phyloP scores from a whole-genome alignment of 2,888 invertebrate genomes.

The Volucella bombylans region DNA sequence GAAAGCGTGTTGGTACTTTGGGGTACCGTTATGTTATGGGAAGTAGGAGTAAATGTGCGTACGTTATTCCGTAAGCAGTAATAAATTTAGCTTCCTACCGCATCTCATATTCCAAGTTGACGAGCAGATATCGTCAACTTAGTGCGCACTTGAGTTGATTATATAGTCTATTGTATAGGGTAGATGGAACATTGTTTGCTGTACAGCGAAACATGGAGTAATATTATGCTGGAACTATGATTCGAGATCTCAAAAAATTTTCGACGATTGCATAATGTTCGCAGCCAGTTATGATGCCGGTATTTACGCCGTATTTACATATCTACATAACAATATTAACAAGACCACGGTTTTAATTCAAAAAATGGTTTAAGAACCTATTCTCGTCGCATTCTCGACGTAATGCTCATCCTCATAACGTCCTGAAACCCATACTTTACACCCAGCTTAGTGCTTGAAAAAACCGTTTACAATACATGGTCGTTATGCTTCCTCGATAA shows the following conservation, averaged over 20 bases:
- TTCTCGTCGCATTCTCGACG: no score
- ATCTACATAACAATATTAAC: no score
- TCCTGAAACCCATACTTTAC: no score
- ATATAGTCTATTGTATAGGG: slow-evolving; percentile 40
- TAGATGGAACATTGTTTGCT: not conserved
- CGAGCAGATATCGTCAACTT: not conserved
- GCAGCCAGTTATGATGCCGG: no score
- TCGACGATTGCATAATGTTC: no score
- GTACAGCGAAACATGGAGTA: slow-evolving; percentile 12
- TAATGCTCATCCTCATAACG: no score
- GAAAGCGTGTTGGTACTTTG: not conserved
- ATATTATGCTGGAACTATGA: slow-evolving; percentile 24
- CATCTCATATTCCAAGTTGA: not conserved
- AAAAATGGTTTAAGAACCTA: no score
- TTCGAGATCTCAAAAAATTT: not conserved
- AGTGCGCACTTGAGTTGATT: slow-evolving; percentile 26
- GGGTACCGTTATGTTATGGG: not conserved
- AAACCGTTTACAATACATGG: no score
- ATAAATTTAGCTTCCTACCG: slow-evolving; percentile 37
- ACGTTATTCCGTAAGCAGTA: slow-evolving; percentile 23
- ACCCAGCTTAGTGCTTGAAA: no score
- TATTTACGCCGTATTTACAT: no score
- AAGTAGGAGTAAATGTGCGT: slow-evolving; percentile 22
- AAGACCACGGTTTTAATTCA: no score
- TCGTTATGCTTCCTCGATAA: no score